Conservation (phyloP, 1,140 invertebrate genomes). For the Drosophila melanogaster region Release_6_plus_ISO1_MT NC_004354.4:22416501-22417000, state of each 20-base stretch:
- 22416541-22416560: conserved; percentile 25
- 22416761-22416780: conserved; percentile 20
- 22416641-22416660: conserved; percentile 40
- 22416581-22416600: conserved; percentile 16
- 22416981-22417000: conserved; percentile 19
- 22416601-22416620: conserved; percentile 34
- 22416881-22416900: conserved; percentile 29
- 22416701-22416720: conserved; percentile 25
- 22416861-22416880: too few species aligned
- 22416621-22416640: conserved; percentile 15
- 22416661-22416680: conserved; percentile 3
- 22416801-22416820: conserved; percentile 15
- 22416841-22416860: conserved; percentile 29
- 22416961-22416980: conserved; percentile 22
- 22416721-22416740: conserved; percentile 21
- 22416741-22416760: conserved; percentile 29
- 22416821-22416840: conserved; percentile 25
- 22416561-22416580: conserved; percentile 32
- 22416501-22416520: conserved; percentile 38
- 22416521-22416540: conserved; percentile 47
- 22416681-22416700: conserved; percentile 9
- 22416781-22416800: conserved; percentile 23
- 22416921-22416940: conserved; percentile 33
- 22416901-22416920: conserved; percentile 30
- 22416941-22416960: conserved; percentile 10